Base-by-base conservation (phyloP, 2,888 invertebrate species). In the Tetragonula carbonaria region DNA sequence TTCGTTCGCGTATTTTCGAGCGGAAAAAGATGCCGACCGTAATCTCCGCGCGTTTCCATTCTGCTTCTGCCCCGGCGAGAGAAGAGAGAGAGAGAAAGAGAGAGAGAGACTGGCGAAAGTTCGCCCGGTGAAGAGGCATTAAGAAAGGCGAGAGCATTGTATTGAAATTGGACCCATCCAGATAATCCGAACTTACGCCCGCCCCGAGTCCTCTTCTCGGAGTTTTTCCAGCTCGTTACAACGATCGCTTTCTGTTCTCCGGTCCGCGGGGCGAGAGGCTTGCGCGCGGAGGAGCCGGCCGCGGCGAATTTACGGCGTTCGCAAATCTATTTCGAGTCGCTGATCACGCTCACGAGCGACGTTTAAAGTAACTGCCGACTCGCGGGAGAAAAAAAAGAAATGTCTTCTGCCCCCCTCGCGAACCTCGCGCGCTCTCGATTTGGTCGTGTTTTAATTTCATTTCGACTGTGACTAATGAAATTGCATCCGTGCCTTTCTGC, bases 101-200 rank as follows among this genome's bases (percentile, higher is more conserved):
- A 45, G 45, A 45, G 70, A 55, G 23, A 33, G 28, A 70, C 51
- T 51, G 57, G 45, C 59, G 65, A 73, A 59, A 73, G 59, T 65
- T 73, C 71, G 28, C 84, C 45, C 85, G 77, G 84, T 86, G 65
- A 28, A 68, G 74, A 13, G 66, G 63, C 65, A 63, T 63, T 73
- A 70, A 82, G 82, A 68, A 62, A 65, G 50, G 67, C 65, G 82
- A 21, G 28, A 72, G 76, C 82, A 76, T 83, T 83, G 82, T 87
- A 87, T 88, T 86, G 88, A 86, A 80, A 88, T 88, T 85, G 75
- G 80, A 62, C 51, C 88, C 83, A 88, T 87, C 80, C 78, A 84
- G 87, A 87, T 87, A 88, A 87, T 87, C 87, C 76, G 55, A 82
- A 82, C 82, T 83, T 76, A 76, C 72, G 72, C 63, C 63, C 51